Percentiles rank a stretch among this genome's conserved stretches.
phyloP scores from a whole-genome alignment of 2,888 invertebrate species.

The Cheilosia urbana region DNA sequence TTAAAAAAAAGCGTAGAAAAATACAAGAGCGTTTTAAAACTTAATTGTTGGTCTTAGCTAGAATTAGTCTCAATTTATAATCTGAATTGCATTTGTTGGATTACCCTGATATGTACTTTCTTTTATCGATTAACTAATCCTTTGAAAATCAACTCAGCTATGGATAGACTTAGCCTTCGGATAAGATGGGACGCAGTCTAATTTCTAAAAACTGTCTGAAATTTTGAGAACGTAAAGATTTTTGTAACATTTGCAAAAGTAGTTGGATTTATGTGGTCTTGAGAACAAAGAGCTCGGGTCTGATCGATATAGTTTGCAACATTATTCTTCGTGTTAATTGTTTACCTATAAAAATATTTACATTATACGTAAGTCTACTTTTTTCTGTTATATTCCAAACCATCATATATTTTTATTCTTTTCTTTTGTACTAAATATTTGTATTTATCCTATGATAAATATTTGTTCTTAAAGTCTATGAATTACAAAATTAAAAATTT shows the following conservation, averaged over 20 bases:
- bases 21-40: too few species aligned
- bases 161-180: background rate
- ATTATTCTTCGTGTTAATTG: background rate
- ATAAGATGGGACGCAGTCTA: too few species aligned
- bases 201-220: background rate
- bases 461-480: background rate
- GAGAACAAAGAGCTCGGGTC: background rate
- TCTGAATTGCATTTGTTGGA: background rate
- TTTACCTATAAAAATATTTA: background rate
- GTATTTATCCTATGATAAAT: conserved; percentile 33
- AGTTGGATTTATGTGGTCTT: background rate
- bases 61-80: background rate
- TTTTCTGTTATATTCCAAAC: background rate
- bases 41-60: background rate
- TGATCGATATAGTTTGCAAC: background rate
- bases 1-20: too few species aligned
- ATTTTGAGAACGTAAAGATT: too few species aligned
- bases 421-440: conserved; percentile 52
- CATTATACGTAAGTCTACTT: background rate
- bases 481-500: conserved; percentile 12
- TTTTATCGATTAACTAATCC: background rate
- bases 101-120: conserved; percentile 35
- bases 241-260: background rate
- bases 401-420: background rate
- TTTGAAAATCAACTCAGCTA: background rate